Evolutionary conservation across 2,797 vertebrate genomes (phyloP).

Genomic region (Enteromius mattozi): DNA sequence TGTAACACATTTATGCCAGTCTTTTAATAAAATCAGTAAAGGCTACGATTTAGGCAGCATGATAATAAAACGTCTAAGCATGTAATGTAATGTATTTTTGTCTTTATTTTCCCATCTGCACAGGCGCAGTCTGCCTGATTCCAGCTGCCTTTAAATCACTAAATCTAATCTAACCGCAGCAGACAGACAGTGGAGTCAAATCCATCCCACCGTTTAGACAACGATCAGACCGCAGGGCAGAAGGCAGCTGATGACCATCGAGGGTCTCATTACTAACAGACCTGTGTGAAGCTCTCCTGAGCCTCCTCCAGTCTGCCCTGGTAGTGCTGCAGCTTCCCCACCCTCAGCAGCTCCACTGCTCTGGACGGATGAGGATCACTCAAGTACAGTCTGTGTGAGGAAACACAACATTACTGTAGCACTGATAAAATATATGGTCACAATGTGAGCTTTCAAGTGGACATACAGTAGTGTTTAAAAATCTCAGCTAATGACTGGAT

Average conservation of each 20-base stretch:
- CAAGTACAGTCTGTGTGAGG: slow-evolving; percentile 81
- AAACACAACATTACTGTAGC: slow-evolving; percentile 35
- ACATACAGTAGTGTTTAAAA: background rate
- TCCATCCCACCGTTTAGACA: slow-evolving; percentile 5
- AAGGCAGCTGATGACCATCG: background rate
- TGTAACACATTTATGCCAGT: background rate
- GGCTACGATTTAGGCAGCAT: background rate
- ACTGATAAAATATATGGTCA: background rate
- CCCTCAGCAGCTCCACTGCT: slow-evolving; percentile 89
- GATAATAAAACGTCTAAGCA: background rate
- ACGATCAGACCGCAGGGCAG: slow-evolving; percentile 15
- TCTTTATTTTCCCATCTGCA: background rate
- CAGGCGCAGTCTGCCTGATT: background rate
- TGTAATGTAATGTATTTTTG: too few species aligned
- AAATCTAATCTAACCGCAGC: background rate
- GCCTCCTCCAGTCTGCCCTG: slow-evolving; percentile 82
- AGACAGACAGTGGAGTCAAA: background rate
- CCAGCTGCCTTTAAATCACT: background rate
- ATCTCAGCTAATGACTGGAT: background rate
- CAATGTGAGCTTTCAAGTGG: background rate
- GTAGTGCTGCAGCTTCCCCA: slow-evolving; percentile 90
- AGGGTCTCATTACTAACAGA: slow-evolving; percentile 59
- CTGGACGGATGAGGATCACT: slow-evolving; percentile 87
- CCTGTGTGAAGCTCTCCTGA: slow-evolving; percentile 85
- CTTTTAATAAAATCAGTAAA: background rate